Base-by-base conservation (phyloP, 2,888 invertebrate species). In the Falcaria lacertinaria region DNA sequence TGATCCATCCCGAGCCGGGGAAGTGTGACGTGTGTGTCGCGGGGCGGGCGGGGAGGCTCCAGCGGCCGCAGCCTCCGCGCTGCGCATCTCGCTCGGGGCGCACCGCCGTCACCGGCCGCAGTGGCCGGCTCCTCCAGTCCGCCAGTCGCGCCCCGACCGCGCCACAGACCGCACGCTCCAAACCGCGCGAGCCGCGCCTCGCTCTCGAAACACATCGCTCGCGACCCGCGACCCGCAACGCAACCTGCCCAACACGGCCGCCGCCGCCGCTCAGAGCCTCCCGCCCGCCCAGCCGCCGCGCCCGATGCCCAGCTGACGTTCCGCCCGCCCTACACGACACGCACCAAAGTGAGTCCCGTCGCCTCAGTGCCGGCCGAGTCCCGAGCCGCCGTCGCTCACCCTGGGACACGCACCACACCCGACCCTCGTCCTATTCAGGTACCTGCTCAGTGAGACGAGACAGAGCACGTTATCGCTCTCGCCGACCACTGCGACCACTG, bases 281-380 rank as follows among this genome's bases (percentile, higher is more conserved):
- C 50, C 61, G 54, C 55, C 55, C 40, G 39, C 46, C 33, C 28
- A 13, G 28, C 48, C 49, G 36, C 54, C 50, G 42, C 60, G 54
- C 63, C 67, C 69, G 72, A 75, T 76, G 84, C 62, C 61, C 76
- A 72, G 74, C 82, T 82, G 83, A 82, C 66, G 60, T 51, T 63
- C 39, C 41, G 54, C 55, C 47, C 52, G 57, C 42, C 54, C 60
- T 40, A 57, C 60, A 48, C 62, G 59, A 50, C 52, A 60, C 54
- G 54, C 54, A 40, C 58, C 65, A 74, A 74, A 75, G 81, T 81
- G 77, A 81, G 82, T 79, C 48, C 39, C 42, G 28, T 17, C 13
- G 22, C 7, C n/a, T 16, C 22, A 8, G 25, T 13, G n/a, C 11
- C 17, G 16, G 15, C 15, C 33, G 14, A 5, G n/a, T n/a, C 25